phyloP scores from a whole-genome alignment of 1,140 invertebrate genomes.

The Pseudobourletiella spinata region DNA sequence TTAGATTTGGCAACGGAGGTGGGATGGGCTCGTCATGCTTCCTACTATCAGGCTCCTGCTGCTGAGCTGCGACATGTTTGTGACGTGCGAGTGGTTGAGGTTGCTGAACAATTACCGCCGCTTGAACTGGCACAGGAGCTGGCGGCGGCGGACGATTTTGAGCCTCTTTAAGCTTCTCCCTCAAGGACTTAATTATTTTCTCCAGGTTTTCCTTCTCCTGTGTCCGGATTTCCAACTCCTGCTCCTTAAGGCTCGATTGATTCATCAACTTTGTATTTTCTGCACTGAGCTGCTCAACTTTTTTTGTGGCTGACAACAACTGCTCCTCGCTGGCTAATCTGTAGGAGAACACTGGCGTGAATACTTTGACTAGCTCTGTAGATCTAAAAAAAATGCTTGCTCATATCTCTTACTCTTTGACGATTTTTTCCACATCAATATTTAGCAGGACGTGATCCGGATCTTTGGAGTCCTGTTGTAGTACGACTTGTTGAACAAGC shows the following conservation, averaged over 20 bases:
- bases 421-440: constrained; percentile 21
- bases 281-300: constrained; percentile 77
- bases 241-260: constrained; percentile 81
- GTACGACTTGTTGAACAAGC: constrained; percentile 86
- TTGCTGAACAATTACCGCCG: constrained; percentile 9
- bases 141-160: neutral
- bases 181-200: neutral
- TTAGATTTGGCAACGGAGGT: no score
- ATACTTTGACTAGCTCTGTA: neutral
- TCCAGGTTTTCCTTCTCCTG: constrained; percentile 60
- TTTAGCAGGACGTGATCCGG: constrained; percentile 13
- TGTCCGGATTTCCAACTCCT: constrained; percentile 75
- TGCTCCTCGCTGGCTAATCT: constrained; percentile 87
- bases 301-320: constrained; percentile 70
- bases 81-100: constrained; percentile 22
- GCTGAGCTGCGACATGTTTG: neutral
- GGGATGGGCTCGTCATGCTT: constrained; percentile 15
- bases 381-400: neutral
- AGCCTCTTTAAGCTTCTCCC: constrained; percentile 7
- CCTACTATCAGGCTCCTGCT: neutral
- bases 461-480: constrained; percentile 13
- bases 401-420: constrained; percentile 12
- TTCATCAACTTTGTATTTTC: constrained; percentile 79
- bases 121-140: no score
- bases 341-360: constrained; percentile 11